Base-by-base conservation (phyloP, 2,113 vertebrate species). In the Anoura caudifer region DNA sequence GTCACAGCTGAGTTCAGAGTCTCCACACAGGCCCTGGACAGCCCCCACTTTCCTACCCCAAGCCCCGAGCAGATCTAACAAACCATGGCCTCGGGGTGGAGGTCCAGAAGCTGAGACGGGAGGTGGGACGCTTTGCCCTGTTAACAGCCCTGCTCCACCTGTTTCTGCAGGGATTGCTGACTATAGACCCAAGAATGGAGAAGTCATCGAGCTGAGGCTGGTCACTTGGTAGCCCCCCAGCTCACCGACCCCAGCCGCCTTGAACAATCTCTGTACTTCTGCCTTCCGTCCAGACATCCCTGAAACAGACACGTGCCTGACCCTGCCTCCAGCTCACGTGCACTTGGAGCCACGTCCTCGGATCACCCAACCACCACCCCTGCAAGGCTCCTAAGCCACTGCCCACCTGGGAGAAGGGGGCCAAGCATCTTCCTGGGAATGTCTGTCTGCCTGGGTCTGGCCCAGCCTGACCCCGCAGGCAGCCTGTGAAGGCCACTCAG, bases 111-210 rank as follows among this genome's bases (percentile, higher is more conserved):
- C 52, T 77, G 59, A 56, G 54, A 20, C 2, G 7, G 12, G 47
- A 2, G 4, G 6, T 26, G 10, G 10, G n/a, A 31, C 3, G 0
- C n/a, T 54, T 52, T 19, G n/a, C 22, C 52, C 13, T 31, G 15
- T 7, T 83, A 67, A 92, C 3, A 13, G 0, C 10, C 9, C 26
- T 5, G 0, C 50, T 11, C 33, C 20, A 38, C 38, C 43, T 97
- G 73, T 67, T 56, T 90, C 95, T 20, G 14, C 96, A 99, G 99
- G 99, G n/a, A 95, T 99, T 0, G 95, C 96, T 0, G 99, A 99
- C 84, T 99, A 99, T 98, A 99, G 96, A 97, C 99, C 99, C 31
- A 38, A 83, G 0, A 31, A 82, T 0, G 75, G 96, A 86, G 99
- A 99, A 92, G 98, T 95, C 77, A 98, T 99, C 82, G 98, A 98